Conservation (phyloP, 2,113 vertebrate species). For the Porphyrio hochstetteri region DNA sequence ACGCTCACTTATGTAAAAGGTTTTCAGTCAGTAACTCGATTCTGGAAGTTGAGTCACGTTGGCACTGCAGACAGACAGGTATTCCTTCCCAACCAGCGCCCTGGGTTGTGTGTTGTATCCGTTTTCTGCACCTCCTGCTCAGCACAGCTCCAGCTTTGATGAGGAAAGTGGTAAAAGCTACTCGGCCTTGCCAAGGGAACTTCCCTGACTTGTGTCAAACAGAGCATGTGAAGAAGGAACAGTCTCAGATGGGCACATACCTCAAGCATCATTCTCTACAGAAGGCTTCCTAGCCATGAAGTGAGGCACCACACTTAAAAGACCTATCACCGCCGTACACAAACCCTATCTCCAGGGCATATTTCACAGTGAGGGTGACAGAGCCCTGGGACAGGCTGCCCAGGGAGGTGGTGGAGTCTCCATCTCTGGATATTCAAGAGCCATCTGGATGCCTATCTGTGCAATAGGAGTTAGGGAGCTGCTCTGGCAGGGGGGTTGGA, state of each 20-base stretch:
- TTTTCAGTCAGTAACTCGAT: not conserved
- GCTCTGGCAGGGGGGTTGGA: too few relatives aligned
- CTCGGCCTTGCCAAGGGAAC: not conserved
- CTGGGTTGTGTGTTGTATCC: rapidly evolving
- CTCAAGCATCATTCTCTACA: rapidly evolving
- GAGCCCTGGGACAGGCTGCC: too few relatives aligned
- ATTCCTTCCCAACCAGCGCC: not conserved
- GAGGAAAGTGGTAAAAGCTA: not conserved
- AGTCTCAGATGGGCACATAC: not conserved
- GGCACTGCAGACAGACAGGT: not conserved
- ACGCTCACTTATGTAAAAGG: not conserved
- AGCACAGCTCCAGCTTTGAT: not conserved
- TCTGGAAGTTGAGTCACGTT: rapidly evolving
- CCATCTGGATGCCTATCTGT: too few relatives aligned
- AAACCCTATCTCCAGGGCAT: rapidly evolving
- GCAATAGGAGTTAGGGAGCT: too few relatives aligned
- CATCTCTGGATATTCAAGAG: too few relatives aligned
- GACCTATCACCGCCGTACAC: not conserved
- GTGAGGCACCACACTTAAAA: rapidly evolving
- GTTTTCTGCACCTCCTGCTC: not conserved
- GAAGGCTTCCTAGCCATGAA: not conserved
- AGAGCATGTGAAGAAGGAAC: not conserved
- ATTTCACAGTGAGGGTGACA: too few relatives aligned
- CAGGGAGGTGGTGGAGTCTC: too few relatives aligned
- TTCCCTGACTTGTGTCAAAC: not conserved